Evolutionary conservation across 2,888 invertebrate species (phyloP), one percentile per base, ranked within the genome.

Genomic region (Erebia palarica): DNA sequence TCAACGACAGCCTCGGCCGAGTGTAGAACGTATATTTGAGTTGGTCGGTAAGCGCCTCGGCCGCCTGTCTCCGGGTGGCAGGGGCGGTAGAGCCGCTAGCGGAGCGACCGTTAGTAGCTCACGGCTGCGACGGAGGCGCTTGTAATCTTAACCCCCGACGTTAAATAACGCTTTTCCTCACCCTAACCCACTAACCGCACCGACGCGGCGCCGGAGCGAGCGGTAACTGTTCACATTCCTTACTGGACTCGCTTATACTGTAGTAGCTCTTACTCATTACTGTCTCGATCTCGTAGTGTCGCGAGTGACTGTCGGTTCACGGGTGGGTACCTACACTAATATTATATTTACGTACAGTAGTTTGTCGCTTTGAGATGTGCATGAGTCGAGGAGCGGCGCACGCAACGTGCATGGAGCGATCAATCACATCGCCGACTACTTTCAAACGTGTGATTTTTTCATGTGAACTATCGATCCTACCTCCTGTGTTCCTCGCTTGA

Each of bases 281-380:
- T 90, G 91, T 92, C 90, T 91, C 91, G 89, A 27, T 90, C 89
- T 90, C 86, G 91, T 91, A 91, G 92, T 90, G 88, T 90, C 65
- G 65, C 27, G 81, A 86, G 86, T 86, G 89, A 87, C 85, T 88
- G 89, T 90, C 91, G 90, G 90, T 90, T 86, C 78, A 87, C 86
- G 92, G 92, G 91, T 92, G 92, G 92, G 92, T 92, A 70, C 70
- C 47, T 18, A 91, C 91, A 91, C 91, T 92, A 91, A 91, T 91
- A 87, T 90, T 90, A 88, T 90, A 87, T 91, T 89, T 91, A 91
- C 91, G 89, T 92, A 91, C 85, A 88, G 92, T 92, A 92, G 92
- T 91, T 90, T 90, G 91, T 90, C 89, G 92, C 91, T 92, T 91
- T 88, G 89, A 87, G 88, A 89, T 88, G 91, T 92, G 92, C 92